Conservation (phyloP, 2,888 invertebrate genomes). For the Ophraella communa region DNA sequence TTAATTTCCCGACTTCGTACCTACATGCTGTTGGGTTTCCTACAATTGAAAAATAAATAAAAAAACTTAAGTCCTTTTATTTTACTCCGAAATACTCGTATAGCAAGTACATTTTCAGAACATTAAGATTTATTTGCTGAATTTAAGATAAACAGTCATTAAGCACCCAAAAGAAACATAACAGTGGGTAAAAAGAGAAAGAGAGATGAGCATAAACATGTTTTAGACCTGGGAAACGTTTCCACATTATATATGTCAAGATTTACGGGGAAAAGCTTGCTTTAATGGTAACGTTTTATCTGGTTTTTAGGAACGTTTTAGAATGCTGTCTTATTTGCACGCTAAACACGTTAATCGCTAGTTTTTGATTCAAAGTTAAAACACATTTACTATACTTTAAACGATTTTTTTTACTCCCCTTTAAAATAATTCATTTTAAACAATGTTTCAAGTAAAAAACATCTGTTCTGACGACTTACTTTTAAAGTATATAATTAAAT, state of each 20-base stretch:
- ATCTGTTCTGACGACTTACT: too few species aligned
- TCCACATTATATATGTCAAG: slow-evolving; percentile 5
- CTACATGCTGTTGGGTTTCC: not conserved
- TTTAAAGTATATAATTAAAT: too few species aligned
- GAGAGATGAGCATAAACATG: not conserved
- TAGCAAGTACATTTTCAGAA: slow-evolving; percentile 11
- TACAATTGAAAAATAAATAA: not conserved
- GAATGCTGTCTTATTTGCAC: not conserved
- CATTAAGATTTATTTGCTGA: slow-evolving; percentile 16
- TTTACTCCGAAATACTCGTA: slow-evolving; percentile 2
- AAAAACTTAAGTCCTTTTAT: not conserved
- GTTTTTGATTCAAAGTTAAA: too few species aligned
- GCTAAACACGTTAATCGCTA: too few species aligned
- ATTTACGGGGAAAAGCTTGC: not conserved
- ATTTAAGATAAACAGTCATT: slow-evolving; percentile 11
- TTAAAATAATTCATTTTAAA: too few species aligned
- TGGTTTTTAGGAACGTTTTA: not conserved
- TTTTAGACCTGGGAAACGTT: not conserved
- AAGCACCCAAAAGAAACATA: not conserved
- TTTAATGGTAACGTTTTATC: slow-evolving; percentile 2
- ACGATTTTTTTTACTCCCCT: too few species aligned
- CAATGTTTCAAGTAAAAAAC: too few species aligned
- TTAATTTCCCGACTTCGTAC: too few species aligned
- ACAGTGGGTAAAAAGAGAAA: not conserved
- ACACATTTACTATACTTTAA: too few species aligned